Base-by-base conservation (phyloP, 1,140 invertebrate genomes). In the Drosophila gunungcola region DNA sequence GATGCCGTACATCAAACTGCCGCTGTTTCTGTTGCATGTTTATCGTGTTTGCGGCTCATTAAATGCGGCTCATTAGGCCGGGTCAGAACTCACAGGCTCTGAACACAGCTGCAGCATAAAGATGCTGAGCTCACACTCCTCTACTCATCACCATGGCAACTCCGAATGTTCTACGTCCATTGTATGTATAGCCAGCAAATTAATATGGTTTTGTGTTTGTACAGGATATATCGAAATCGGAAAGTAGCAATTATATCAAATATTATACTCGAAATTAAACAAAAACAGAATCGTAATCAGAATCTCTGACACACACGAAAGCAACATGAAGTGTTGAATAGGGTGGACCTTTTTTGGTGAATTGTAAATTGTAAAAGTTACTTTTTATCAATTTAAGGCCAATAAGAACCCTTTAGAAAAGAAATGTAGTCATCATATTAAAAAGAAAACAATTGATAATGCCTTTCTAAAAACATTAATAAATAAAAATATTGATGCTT, bases 171-270 rank as follows among this genome's bases (percentile, higher is more conserved):
- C 53, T 56, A 55, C 41, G 39, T 29, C 52, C 48, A 16, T 16
- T 16, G 42, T 21, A 25, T 49, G 39, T 25, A 21, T 11, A 53
- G 60, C 7, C 36, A 10, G 29, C 9, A 51, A 41, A 76, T 76
- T 60, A 68, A 43, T 79, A 79, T 62, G 42, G 67, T 32, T 63
- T 57, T 62, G 25, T 83, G 75, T 88, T 82, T 88, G 52, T 21
- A 64, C 65, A 72, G 51, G 48, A 70, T 53, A 74, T 53, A 82
- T 86, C 61, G 61, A 62, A 69, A 64, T 73, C 55, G 52, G 52
- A 78, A 63, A 61, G 57, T 62, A 84, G 85, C 80, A 83, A 74
- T 89, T 77, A 83, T 53, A 77, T 84, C 80, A 89, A 83, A 88
- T 88, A 89, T 89, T 73, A 73, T 68, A 53, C 57, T 78, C 63